Evolutionary conservation across 1,140 invertebrate genomes (phyloP), one percentile per base, ranked within the genome.

Genomic region (Whitmania pigra): DNA sequence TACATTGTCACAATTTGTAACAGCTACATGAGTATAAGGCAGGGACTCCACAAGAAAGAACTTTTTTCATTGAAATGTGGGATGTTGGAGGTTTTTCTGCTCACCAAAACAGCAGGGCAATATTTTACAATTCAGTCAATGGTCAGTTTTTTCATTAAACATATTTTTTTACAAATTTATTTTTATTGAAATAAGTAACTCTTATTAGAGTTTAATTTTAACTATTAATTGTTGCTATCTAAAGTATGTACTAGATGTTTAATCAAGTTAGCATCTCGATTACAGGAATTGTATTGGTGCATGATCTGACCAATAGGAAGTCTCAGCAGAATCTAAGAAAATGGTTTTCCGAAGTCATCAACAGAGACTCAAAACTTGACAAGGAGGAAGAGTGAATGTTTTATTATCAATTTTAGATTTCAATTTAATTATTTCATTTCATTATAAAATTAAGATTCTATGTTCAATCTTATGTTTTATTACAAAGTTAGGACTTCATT

Each of bases 301-400:
- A 97, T 84, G 95, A 98, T 84, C 85, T 97, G 76, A 94, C 91
- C 29, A 98, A 97, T 81, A 86, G 91, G 76, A 97, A 97, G 82
- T 95, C 93, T 69, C 90, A 97, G 81, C 87, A 91, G 74, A 95
- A 97, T 85, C 83, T 97, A 66, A 87, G 89, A 74, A 90, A 92
- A 82, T 97, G 94, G 94, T 81, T 97, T 4, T 87, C 88, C 72
- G 94, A 97, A 84, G 88, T 96, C 63, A 83, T 94, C 53, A 90
- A 89, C 80, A 88, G 87, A 82, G 90, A 92, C 71, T 85, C 80
- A 53, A 86, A 82, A 22, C 72, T 77, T 54, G 68, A 75, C 27
- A 36, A 40, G 69, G 74, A 71, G 40, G 71, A 67, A 29, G 54
- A 43, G 29, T 71, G n/a, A 60, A 18, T 57, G 22, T 71, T 18